A percentile compares a stretch with the other conserved stretches of the same genome.
Conservation (phyloP, 2,888 invertebrate species). For the Campopleginae sp. region DNA sequence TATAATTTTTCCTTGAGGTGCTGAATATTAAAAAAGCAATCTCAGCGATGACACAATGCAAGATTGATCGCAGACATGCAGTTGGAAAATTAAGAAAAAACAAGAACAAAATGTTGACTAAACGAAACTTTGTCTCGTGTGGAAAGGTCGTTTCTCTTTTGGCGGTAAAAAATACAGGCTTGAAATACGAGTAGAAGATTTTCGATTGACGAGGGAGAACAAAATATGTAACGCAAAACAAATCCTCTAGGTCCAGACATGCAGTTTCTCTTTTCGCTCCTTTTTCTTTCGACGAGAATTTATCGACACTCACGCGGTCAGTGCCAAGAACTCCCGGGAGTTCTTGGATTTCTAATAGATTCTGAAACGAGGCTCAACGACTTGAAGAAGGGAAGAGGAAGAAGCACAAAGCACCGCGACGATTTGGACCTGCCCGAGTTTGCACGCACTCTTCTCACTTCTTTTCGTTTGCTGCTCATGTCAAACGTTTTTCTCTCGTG, state of each 20-base stretch:
- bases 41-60: neutral
- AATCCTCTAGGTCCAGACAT: neutral
- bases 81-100: neutral
- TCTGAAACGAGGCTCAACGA: conserved; percentile 50
- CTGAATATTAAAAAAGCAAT: neutral
- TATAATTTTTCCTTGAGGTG: neutral
- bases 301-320: conserved; percentile 60
- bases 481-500: conserved; percentile 18
- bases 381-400: conserved; percentile 14
- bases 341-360: conserved; percentile 65
- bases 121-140: neutral
- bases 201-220: conserved; percentile 1
- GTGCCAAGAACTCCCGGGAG: conserved; percentile 64
- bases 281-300: conserved; percentile 50
- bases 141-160: neutral
- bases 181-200: conserved; percentile 35
- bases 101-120: neutral
- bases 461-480: conserved; percentile 13
- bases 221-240: conserved; percentile 43
- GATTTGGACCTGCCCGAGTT: conserved; percentile 15
- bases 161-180: neutral
- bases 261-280: conserved; percentile 20
- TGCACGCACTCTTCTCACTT: conserved; percentile 7
- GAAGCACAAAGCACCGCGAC: conserved; percentile 43
- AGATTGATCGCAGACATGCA: neutral